These are phyloP conservation scores for Lates calcarifer DNA, from an alignment of 2,113 vertebrate genomes.

Conservation along the genomic window DNA sequence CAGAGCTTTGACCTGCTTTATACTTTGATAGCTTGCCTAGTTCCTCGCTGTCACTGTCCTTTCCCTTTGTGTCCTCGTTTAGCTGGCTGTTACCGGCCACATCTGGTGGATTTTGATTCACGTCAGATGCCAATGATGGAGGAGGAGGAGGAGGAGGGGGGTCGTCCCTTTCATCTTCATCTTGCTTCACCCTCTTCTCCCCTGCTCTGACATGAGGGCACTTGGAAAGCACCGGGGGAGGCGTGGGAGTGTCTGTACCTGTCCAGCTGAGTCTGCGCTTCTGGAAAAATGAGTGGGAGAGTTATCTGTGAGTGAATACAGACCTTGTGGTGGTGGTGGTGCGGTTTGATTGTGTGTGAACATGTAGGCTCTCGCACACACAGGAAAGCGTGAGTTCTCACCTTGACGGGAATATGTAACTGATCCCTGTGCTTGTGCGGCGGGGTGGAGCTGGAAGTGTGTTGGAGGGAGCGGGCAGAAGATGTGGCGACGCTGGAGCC, in stretches of 20 bases:
- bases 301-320: constrained; percentile 25
- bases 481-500: constrained; percentile 32
- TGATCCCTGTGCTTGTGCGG: constrained; percentile 85
- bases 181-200: constrained; percentile 48
- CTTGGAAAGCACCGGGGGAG: constrained; percentile 67
- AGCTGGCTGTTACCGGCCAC: constrained; percentile 21
- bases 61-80: constrained; percentile 33
- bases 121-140: constrained; percentile 10
- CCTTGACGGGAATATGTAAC: constrained; percentile 84
- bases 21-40: constrained; percentile 43
- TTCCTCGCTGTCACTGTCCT: constrained; percentile 38
- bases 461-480: constrained; percentile 51
- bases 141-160: constrained; percentile 29
- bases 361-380: not conserved
- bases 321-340: not conserved
- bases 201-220: constrained; percentile 45
- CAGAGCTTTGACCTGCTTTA: constrained; percentile 75
- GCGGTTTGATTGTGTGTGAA: constrained; percentile 7
- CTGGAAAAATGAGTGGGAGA: constrained; percentile 62
- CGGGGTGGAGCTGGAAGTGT: constrained; percentile 62
- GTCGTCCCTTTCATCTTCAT: constrained; percentile 4
- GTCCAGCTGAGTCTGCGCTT: constrained; percentile 86
- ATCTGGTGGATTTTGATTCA: constrained; percentile 18
- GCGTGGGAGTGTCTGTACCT: constrained; percentile 67
- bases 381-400: constrained; percentile 62